These are phyloP conservation scores for Sinocyclocheilus rhinocerous DNA, from an alignment of 2,113 vertebrate genomes.

Conservation along the genomic window DNA sequence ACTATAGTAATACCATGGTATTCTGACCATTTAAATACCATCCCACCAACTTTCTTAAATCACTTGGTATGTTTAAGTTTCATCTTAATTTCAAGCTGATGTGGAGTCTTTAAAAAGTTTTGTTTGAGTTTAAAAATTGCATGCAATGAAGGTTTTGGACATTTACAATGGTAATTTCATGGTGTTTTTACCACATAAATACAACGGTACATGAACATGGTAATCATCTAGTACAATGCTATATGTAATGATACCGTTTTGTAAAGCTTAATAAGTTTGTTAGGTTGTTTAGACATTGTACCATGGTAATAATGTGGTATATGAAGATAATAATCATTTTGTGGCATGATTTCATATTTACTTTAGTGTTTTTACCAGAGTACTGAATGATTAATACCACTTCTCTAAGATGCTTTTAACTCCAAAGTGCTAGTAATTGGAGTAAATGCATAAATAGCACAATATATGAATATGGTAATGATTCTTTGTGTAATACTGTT, in stretches of 20 bases:
- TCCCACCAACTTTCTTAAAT: no score
- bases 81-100: neutral
- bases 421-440: neutral
- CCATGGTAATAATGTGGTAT: neutral
- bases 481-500: conserved; percentile 68
- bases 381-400: no score
- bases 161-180: neutral
- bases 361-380: neutral
- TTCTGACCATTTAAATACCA: no score
- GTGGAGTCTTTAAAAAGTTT: neutral
- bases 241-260: neutral
- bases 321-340: neutral
- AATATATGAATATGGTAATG: neutral
- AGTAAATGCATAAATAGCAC: neutral
- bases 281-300: neutral
- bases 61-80: no score
- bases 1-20: no score
- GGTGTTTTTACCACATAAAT: neutral
- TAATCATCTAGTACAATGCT: neutral
- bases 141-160: neutral
- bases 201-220: neutral
- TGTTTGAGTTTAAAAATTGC: neutral
- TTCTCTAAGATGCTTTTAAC: neutral
- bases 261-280: neutral
- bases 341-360: neutral